Evolutionary conservation across 1,140 invertebrate genomes (phyloP).

Genomic region (Anoplophora glabripennis): DNA sequence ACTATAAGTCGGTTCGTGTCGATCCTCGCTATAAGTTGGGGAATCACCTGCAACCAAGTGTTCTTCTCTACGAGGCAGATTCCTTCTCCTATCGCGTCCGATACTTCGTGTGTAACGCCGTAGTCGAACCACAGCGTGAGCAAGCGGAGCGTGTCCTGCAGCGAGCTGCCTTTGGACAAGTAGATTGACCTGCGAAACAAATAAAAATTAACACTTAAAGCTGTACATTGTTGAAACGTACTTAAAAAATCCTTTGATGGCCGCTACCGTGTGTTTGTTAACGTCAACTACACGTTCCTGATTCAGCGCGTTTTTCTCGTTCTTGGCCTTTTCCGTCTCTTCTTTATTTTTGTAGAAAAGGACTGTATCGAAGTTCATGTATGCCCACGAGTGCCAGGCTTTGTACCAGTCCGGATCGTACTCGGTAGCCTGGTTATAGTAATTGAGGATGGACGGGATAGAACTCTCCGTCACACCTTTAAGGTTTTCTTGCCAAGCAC

Average conservation of each 20-base stretch:
- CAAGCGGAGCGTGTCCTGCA: constrained; percentile 96
- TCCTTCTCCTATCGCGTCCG: constrained; percentile 89
- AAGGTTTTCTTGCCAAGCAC: constrained; percentile 84
- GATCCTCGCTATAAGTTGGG: constrained; percentile 96
- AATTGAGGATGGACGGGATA: constrained; percentile 79
- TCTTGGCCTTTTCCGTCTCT: constrained; percentile 43
- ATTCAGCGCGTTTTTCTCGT: constrained; percentile 42
- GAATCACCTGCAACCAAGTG: constrained; percentile 99
- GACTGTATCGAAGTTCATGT: constrained; percentile 97
- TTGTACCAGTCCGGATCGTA: constrained; percentile 86
- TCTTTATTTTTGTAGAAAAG: constrained; percentile 80
- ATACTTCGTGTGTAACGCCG: constrained; percentile 88
- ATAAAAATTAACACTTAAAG: constrained; percentile 1
- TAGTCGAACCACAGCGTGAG: constrained; percentile 95
- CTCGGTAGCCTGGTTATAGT: constrained; percentile 83
- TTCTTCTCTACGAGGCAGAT: constrained; percentile 93
- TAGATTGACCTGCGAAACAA: constrained; percentile 84
- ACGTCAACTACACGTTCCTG: constrained; percentile 52
- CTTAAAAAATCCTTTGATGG: constrained; percentile 84
- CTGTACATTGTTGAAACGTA: constrained; percentile 13
- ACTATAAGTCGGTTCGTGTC: constrained; percentile 89
- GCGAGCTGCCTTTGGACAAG: constrained; percentile 84
- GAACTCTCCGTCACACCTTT: constrained; percentile 75
- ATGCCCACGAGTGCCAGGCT: constrained; percentile 98
- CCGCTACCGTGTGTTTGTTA: constrained; percentile 83